Base-by-base conservation (phyloP, 2,888 invertebrate genomes). In the Eucriotettix oculatus region DNA sequence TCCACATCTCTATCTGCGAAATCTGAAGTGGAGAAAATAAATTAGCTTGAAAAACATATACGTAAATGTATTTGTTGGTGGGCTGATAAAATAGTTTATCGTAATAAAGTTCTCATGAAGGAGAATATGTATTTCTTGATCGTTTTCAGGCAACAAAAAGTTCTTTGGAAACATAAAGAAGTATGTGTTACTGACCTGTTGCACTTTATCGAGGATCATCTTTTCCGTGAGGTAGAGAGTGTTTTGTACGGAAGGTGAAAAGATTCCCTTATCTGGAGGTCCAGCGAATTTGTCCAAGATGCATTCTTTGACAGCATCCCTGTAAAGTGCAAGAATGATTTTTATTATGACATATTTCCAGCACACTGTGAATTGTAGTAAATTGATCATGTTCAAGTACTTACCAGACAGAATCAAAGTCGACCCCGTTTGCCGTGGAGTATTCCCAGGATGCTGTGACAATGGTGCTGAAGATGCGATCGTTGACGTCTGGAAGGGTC, bases 241-340 rank as follows among this genome's bases (percentile, higher is more conserved):
- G 67, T 89, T 82, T 69, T 90, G 89, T 0, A 89, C 89, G 1
- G 87, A 87, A 0, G 88, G 85, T 0, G 88, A 89, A 64, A 83
- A 81, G 5, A 86, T 75, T 1, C 90, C 90, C 1, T 76, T 79
- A 63, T 81, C 80, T 0, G 86, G 79, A 57, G 86, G 83, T 0
- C 89, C 89, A 9, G 88, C 87, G 69, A 90, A 89, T 68, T 84
- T 85, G 63, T 83, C 81, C 61, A 88, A 70, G 48, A 89, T 85
- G 56, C 83, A 82, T 57, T 84, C 80, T 68, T 82, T 84, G 0
- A 89, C 85, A 0, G 78, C 79, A 48, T 79, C 71, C 71, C 70
- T 71, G 61, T 1, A 16, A 56, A 56, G 10, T 54, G 29, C 29
- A 29, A 29, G 29, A n/a, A n/a, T n/a, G n/a, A n/a, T n/a, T n/a